Base-by-base conservation (phyloP, 2,888 invertebrate species). In the Cylindroiulus punctatus region DNA sequence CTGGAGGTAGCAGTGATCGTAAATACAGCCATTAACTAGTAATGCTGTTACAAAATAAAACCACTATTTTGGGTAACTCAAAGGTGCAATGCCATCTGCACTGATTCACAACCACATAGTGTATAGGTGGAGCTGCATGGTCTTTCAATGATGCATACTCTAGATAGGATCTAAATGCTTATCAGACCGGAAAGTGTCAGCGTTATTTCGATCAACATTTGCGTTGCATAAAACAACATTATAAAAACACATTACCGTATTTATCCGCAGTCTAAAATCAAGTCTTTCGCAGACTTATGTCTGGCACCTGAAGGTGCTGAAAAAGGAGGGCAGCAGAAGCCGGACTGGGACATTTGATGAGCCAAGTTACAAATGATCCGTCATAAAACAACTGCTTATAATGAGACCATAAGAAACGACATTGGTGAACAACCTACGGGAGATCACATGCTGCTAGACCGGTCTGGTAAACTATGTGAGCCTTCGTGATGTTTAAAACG, bases 381-480 rank as follows among this genome's bases (percentile, higher is more conserved):
- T 76, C 76, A 76, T 76, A 30, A 76, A 76, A 76, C 76, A 76
- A 76, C 65, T 30, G 76, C 76, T 76, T 76, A 26, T 76, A 76
- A 76, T 76, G 76, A 76, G 76, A 76, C 30, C 76, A 76, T 76
- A 76, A 76, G 76, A 30, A 30, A 76, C 76, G 76, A 76, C 76
- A 76, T 76, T 76, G 76, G 14, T 30, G 76, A 76, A 14, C 26
- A 76, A 22, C 65, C 76, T 76, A 76, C 76, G 76, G 76, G 76
- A 76, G 30, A 30, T 76, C 76, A 26, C 22, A 30, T 1, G 52
- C 30, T 76, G 76, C 76, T 26, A 76, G 76, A 76, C 76, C 76
- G 76, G 76, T 76, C 76, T 76, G 30, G 76, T 12, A 30, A 76
- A 76, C 26, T 30, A 30, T 36, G 12, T 30, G 76, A 76, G 52